phyloP scores from a whole-genome alignment of 2,888 invertebrate genomes.

The Himalopsyche kuldschensis region DNA sequence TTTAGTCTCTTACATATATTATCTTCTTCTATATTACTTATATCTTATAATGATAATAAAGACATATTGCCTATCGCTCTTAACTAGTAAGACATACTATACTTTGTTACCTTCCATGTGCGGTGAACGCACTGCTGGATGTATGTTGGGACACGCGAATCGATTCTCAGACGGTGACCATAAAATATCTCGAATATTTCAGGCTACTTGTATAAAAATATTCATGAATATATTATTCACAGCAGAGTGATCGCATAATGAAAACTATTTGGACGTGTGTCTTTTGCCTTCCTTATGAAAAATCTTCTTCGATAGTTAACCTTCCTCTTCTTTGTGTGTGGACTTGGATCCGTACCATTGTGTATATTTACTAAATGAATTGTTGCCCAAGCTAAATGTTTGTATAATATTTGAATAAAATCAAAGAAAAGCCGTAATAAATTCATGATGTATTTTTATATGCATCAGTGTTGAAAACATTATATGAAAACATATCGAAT shows the following conservation, averaged over 20 bases:
- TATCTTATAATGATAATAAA: slow-evolving; percentile 9
- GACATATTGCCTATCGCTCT: neutral
- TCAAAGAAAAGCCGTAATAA: neutral
- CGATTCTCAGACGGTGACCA: neutral
- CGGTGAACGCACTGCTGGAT: neutral
- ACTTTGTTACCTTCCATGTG: slow-evolving; percentile 10
- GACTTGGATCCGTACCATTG: neutral
- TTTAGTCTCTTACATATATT: slow-evolving; percentile 14
- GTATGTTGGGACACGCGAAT: neutral
- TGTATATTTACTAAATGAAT: neutral
- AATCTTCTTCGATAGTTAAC: neutral
- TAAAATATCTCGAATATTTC: neutral
- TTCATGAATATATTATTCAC: neutral
- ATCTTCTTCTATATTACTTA: slow-evolving; percentile 23
- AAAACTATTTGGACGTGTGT: neutral
- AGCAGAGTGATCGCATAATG: too few relatives aligned
- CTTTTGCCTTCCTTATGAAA: neutral
- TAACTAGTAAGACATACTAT: slow-evolving; percentile 13
- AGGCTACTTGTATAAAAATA: neutral
- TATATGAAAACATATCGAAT: neutral
- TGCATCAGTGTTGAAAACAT: neutral
- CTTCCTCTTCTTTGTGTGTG: neutral
- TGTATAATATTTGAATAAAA: neutral
- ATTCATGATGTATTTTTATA: neutral
- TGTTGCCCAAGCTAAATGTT: neutral